Base-by-base conservation (phyloP, 1,140 invertebrate genomes). In the Procambarus clarkii region DNA sequence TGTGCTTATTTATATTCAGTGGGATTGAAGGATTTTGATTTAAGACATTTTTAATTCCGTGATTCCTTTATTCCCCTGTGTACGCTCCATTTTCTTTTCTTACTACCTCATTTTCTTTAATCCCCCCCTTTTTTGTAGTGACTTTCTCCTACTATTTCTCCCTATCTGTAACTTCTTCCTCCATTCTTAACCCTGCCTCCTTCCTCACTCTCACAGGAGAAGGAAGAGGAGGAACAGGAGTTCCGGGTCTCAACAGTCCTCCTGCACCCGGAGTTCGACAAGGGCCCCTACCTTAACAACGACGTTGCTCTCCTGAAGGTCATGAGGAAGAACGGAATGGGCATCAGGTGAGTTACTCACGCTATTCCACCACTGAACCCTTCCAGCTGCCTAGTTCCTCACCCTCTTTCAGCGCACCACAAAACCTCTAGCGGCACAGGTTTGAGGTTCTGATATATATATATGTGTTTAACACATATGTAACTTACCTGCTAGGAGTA, bases 261-360 rank as follows among this genome's bases (percentile, higher is more conserved):
- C 46, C 58, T 86, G 3, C 92, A 93, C 71, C 86, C 87, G 13
- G 92, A 89, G 24, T 93, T 90, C 69, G 92, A 93, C 83, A 92
- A 91, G 58, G 92, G 92, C 4, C 85, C 89, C 18, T 91, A 89
- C 78, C 93, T 94, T 91, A 94, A 95, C 92, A 93, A 94, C 92
- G 94, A 95, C 87, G 93, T 95, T 48, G 94, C 94, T 8, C 79
- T 95, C 34, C 76, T 95, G 15, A 94, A 94, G 89, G 92, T 95
- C 2, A 93, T 89, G 45, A 88, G 83, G 21, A 93, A 92, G 64
- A 78, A 92, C 44, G 92, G 92, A 9, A 60, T 78, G 44, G 92
- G 92, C 9, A 92, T 93, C 34, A 60, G 46, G 92, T 93, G 76
- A 64, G 92, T 34, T 18, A 21, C 50, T 54, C 1, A 34, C 34